Conservation (phyloP, 2,113 vertebrate species). For the Oreocharis arfaki region DNA sequence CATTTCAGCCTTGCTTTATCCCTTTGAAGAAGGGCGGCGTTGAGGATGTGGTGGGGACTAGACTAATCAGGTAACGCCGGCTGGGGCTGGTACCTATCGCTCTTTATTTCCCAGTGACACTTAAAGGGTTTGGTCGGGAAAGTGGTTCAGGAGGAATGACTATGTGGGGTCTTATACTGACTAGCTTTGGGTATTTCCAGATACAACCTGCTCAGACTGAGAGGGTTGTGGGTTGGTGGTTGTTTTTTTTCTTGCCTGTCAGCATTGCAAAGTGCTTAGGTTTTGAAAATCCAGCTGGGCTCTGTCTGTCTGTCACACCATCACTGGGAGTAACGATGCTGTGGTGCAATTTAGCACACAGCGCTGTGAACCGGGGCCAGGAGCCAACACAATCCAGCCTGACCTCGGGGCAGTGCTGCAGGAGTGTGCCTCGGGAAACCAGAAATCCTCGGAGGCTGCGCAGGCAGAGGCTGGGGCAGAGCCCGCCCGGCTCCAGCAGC, state of each 20-base stretch:
- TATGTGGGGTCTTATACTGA: background rate
- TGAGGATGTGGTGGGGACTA: background rate
- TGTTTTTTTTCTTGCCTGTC: background rate
- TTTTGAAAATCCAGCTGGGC: slow-evolving; percentile 37
- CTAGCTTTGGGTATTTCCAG: slow-evolving; percentile 7
- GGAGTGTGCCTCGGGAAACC: background rate
- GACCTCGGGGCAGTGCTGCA: background rate
- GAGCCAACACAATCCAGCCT: background rate
- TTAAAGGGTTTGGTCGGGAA: slow-evolving; percentile 22
- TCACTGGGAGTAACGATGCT: background rate
- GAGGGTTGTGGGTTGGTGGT: background rate
- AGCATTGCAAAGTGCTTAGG: slow-evolving; percentile 19
- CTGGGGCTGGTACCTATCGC: background rate
- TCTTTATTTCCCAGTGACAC: background rate
- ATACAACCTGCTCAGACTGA: background rate
- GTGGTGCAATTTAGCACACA: background rate
- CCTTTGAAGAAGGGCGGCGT: background rate
- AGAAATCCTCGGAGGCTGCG: fast-evolving
- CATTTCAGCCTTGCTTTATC: background rate
- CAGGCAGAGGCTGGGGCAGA: background rate
- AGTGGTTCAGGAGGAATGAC: background rate
- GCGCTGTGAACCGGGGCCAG: background rate
- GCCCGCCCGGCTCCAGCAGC: fast-evolving
- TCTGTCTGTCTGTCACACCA: slow-evolving; percentile 19
- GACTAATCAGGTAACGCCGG: background rate